These are phyloP conservation scores for Ficedula albicollis DNA, from an alignment of 2,797 vertebrate species.

Conservation along the genomic window DNA sequence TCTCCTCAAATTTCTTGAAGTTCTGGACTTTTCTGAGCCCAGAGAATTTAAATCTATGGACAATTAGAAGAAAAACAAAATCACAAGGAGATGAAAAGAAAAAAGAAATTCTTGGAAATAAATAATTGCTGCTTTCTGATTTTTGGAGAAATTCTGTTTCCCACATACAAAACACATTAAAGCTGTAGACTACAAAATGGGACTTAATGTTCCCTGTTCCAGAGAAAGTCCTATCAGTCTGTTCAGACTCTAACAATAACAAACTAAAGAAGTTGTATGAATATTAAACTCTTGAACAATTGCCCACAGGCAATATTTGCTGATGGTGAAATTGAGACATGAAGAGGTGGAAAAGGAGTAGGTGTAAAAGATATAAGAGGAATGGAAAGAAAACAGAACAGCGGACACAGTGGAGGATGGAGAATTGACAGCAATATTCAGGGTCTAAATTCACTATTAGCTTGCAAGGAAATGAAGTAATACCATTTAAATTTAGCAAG, in stretches of 20 bases:
- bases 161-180: neutral
- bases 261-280: neutral
- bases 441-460: neutral
- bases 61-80: neutral
- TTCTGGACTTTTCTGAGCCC: neutral
- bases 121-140: neutral
- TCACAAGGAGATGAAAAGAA: neutral
- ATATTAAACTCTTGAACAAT: neutral
- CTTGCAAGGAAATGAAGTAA: slow-evolving; percentile 33
- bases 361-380: slow-evolving; percentile 8
- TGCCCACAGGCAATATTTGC: neutral
- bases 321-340: neutral
- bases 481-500: slow-evolving; percentile 10
- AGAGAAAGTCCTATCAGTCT: neutral
- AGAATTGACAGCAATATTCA: slow-evolving; percentile 16
- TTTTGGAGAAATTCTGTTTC: neutral
- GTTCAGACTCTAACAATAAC: neutral
- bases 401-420: neutral
- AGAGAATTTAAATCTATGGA: neutral
- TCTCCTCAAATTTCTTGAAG: neutral
- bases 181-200: neutral
- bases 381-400: neutral
- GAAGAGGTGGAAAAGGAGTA: neutral
- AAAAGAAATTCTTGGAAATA: neutral
- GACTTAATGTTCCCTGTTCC: neutral